phyloP scores from a whole-genome alignment of 2,888 invertebrate genomes.

The Iselma pallidipennis region DNA sequence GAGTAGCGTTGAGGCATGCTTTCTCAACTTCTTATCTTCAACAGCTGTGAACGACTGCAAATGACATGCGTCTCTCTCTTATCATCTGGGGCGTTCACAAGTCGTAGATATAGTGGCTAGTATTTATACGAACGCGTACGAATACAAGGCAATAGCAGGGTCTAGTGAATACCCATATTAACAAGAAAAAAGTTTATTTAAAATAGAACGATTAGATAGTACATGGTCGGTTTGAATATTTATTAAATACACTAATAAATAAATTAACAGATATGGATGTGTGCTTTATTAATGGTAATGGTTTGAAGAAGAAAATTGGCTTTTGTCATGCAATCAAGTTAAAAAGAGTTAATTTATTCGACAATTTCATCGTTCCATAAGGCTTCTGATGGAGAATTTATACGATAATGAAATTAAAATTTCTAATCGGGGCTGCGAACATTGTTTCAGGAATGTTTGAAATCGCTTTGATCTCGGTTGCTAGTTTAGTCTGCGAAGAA shows the following conservation, averaged over 20 bases:
- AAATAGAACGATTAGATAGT: slow-evolving; percentile 5
- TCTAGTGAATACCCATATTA: too few species aligned
- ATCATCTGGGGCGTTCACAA: too few species aligned
- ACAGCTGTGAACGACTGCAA: too few species aligned
- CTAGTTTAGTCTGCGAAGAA: not conserved
- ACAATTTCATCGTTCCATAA: not conserved
- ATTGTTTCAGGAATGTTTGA: not conserved
- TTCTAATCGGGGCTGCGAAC: not conserved
- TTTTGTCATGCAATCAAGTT: slow-evolving; percentile 1
- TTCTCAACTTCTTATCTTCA: too few species aligned
- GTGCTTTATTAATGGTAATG: not conserved
- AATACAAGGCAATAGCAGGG: too few species aligned
- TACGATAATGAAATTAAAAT: slow-evolving; percentile 3
- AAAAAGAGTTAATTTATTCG: not conserved
- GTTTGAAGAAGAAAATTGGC: not conserved
- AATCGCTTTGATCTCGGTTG: not conserved
- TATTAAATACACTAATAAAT: not conserved
- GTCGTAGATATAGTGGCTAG: too few species aligned
- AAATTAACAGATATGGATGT: not conserved
- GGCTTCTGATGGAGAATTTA: not conserved
- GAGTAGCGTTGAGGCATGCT: too few species aligned
- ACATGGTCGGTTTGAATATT: not conserved
- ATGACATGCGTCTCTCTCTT: too few species aligned
- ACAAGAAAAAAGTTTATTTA: slow-evolving; percentile 6
- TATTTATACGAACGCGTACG: too few species aligned